Evolutionary conservation across 2,888 invertebrate genomes (phyloP), one percentile per base, ranked within the genome.

Genomic region (Pteria penguin): DNA sequence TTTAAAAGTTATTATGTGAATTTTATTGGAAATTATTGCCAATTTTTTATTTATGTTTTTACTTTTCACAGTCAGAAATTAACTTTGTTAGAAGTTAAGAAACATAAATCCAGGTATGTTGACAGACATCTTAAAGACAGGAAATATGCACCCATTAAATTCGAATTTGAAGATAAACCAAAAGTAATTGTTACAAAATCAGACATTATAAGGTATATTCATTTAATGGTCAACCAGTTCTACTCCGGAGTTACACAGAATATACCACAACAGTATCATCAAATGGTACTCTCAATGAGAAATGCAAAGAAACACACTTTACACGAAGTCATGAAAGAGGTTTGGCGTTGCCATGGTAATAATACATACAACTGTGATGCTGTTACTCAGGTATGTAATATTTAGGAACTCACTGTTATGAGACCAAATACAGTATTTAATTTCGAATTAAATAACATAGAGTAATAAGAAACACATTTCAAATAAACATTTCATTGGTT

Each of bases 271-370:
- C 18, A 62, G 3, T 80, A 72, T 54, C 70, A 55, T 24, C 33
- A 26, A 2, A 32, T 82, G 26, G 72, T 81, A n/a, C 69, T 71
- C 55, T 26, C 54, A 24, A 67, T 81, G 73, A 76, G 75, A 36
- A 67, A 67, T n/a, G 62, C 78, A 0, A 55, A 54, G 26, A 57
- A 57, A 11, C 27, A 61, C 2, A 68, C 29, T 36, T 33, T 82
- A 11, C 65, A 57, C 2, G 22, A 36, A 5, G 62, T 63, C 4
- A 57, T 72, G 55, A 60, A 69, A 3, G 57, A 66, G 36, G 57
- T 76, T 24, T 62, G 61, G 54, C 27, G 36, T 68, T 76, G 76
- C 36, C 76, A 76, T 67, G 76, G 76, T 8, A 72, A 72, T 63
- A 31, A 60, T 31, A 52, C 58, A 22, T 45, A 45, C 29, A 61